Evolutionary conservation across 2,888 invertebrate genomes (phyloP).

Genomic region (Orthonychiurus folsomi): DNA sequence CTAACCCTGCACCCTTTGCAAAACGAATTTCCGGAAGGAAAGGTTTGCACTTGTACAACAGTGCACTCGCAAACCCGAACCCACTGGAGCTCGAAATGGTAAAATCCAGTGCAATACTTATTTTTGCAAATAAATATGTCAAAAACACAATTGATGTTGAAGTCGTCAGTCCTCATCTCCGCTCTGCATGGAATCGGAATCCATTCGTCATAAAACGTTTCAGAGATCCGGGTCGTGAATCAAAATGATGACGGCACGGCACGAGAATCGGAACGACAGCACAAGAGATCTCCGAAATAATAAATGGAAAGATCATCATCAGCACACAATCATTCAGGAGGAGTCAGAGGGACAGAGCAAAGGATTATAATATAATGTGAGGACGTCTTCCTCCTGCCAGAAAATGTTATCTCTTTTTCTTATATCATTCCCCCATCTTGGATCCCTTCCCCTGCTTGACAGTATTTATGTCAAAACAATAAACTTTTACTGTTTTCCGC

Average conservation of each 20-base stretch:
- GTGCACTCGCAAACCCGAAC: too few relatives aligned
- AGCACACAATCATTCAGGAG: background rate
- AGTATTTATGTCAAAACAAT: constrained; percentile 18
- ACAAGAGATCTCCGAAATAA: background rate
- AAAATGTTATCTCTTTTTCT: background rate
- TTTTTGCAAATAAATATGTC: too few relatives aligned
- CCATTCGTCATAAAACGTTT: background rate
- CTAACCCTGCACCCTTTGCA: too few relatives aligned
- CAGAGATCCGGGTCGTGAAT: background rate
- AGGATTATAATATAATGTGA: background rate
- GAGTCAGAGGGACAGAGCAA: background rate
- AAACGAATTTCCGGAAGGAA: too few relatives aligned
- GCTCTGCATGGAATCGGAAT: background rate
- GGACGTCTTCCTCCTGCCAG: background rate
- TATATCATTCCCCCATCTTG: background rate
- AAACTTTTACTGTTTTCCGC: constrained; percentile 12
- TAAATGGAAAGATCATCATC: constrained; percentile 1
- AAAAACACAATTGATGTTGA: too few relatives aligned
- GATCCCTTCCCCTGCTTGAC: background rate
- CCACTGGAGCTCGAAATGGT: too few relatives aligned
- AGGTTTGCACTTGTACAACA: too few relatives aligned
- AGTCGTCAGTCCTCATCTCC: too few relatives aligned
- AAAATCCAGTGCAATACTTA: too few relatives aligned
- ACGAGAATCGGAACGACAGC: too few relatives aligned
- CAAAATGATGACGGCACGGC: background rate